Evolutionary conservation across 2,113 vertebrate genomes (phyloP).

Genomic region (Trachemys scripta): DNA sequence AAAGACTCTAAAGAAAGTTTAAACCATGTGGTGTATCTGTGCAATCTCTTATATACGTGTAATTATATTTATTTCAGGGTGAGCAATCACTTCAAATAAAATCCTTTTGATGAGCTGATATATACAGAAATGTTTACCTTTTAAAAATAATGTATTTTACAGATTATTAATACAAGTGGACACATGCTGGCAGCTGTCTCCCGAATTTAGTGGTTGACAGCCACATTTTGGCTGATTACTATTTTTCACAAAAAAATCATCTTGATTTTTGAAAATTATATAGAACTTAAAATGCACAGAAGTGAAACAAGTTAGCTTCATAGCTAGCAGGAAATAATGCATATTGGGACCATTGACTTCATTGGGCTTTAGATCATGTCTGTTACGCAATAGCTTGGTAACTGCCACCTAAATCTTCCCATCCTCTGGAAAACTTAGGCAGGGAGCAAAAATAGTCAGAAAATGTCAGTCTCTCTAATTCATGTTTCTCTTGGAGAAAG

Average conservation of each 20-base stretch:
- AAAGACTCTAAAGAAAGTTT: constrained; percentile 33
- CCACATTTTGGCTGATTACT: neutral
- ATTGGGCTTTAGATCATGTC: neutral
- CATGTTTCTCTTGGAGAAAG: neutral
- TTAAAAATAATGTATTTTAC: neutral
- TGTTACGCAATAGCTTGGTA: neutral
- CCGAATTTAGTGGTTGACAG: neutral
- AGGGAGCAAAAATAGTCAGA: neutral
- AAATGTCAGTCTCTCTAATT: neutral
- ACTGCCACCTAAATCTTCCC: neutral
- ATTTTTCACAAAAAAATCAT: neutral
- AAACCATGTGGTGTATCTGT: constrained; percentile 14
- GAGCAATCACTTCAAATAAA: neutral
- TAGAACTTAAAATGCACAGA: neutral
- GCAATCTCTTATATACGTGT: constrained; percentile 9
- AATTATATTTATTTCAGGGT: constrained; percentile 1
- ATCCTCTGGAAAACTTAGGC: neutral
- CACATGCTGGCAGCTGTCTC: neutral
- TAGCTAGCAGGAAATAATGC: constrained; percentile 30
- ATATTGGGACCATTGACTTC: neutral
- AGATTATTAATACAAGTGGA: neutral
- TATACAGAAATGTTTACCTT: constrained; percentile 17
- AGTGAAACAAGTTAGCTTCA: constrained; percentile 17
- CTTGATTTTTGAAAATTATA: neutral
- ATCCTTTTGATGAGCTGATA: constrained; percentile 21